phyloP scores from a whole-genome alignment of 2,113 vertebrate genomes.

The Potamarius usumacintae region DNA sequence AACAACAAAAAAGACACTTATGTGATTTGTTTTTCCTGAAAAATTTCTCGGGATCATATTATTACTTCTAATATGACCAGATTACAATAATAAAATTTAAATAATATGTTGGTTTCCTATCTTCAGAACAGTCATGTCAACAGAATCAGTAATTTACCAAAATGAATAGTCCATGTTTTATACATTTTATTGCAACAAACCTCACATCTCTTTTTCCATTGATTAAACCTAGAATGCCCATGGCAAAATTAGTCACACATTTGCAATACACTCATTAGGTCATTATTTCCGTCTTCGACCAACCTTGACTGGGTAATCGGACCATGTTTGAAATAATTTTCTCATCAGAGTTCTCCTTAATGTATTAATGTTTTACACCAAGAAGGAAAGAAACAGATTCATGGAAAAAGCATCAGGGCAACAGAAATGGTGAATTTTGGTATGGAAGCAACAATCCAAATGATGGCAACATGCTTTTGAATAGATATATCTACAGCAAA shows the following conservation, averaged over 20 bases:
- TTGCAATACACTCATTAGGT: not conserved
- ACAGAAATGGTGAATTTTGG: not conserved
- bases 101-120: not conserved
- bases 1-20: no score
- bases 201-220: not conserved
- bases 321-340: not conserved
- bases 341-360: not conserved
- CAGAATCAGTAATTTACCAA: not conserved
- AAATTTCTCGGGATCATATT: not conserved
- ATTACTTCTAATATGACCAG: not conserved
- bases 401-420: not conserved
- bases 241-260: not conserved
- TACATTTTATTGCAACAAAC: slow-evolving; percentile 15
- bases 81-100: not conserved
- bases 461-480: not conserved
- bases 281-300: not conserved
- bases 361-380: not conserved
- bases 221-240: not conserved
- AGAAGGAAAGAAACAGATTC: not conserved
- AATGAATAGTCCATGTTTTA: not conserved
- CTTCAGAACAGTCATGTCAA: not conserved
- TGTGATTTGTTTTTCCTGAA: no score
- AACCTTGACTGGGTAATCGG: not conserved
- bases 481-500: slow-evolving; percentile 26
- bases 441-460: not conserved